These are phyloP conservation scores for Hystrix cristata DNA, from an alignment of 2,113 vertebrate species.

Conservation along the genomic window DNA sequence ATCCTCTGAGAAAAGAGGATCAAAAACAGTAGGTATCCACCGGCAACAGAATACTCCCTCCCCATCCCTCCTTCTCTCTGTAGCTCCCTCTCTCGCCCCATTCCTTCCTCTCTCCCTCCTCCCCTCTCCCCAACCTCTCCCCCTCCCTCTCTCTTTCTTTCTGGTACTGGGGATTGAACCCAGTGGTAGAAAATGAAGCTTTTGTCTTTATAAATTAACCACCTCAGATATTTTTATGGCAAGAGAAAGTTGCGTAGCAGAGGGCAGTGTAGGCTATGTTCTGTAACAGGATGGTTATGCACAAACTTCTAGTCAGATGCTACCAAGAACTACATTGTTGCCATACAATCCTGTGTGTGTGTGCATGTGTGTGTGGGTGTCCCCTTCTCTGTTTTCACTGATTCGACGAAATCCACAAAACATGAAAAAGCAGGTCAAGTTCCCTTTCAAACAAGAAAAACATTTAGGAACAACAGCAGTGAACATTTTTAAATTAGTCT, in stretches of 20 bases:
- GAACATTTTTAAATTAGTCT: not conserved
- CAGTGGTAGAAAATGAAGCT: not conserved
- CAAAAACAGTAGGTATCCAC: not conserved
- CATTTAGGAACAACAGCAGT: constrained; percentile 20
- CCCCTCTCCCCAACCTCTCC: not conserved
- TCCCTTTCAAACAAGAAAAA: constrained; percentile 35
- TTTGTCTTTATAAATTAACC: not conserved
- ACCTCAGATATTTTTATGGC: not conserved
- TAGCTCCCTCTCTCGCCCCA: not conserved
- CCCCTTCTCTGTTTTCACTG: not conserved
- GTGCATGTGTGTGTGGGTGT: not conserved
- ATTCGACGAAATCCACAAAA: constrained; percentile 37
- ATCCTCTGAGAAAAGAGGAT: not conserved
- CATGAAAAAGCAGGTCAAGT: not conserved
- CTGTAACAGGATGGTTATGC: not conserved
- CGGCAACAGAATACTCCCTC: not conserved
- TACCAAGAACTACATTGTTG: not conserved
- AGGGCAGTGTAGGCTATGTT: not conserved
- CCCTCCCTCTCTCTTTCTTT: not conserved
- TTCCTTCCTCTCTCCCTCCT: not conserved
- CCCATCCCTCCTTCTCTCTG: not conserved
- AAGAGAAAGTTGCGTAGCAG: not conserved
- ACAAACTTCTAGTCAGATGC: not conserved
- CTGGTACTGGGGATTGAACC: not conserved
- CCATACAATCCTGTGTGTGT: not conserved